phyloP scores from a whole-genome alignment of 1,140 invertebrate species.

The Diuraphis noxia region DNA sequence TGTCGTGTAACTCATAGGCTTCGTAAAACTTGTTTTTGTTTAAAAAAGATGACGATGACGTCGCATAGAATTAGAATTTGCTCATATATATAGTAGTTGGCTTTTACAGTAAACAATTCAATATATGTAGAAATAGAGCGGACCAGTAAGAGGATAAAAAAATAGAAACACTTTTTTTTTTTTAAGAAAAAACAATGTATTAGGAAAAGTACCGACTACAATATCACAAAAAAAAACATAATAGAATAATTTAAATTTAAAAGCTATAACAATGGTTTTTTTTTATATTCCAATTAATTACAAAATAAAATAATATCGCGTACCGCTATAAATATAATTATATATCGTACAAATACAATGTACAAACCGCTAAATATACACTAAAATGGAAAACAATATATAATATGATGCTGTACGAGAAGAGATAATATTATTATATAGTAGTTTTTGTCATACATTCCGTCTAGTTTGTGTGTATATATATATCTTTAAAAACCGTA shows the following conservation, averaged over 20 bases:
- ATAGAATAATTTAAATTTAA: slow-evolving; percentile 54
- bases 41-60: neutral
- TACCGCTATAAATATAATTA: slow-evolving; percentile 46
- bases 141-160: neutral
- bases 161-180: neutral
- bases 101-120: neutral
- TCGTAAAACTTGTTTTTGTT: neutral
- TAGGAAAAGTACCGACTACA: slow-evolving; percentile 54
- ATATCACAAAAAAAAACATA: slow-evolving; percentile 54
- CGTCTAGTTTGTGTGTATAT: neutral
- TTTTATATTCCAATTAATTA: slow-evolving; percentile 52
- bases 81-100: neutral
- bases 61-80: neutral
- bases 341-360: slow-evolving; percentile 50
- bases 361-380: slow-evolving; percentile 52
- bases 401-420: slow-evolving; percentile 27
- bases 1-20: neutral
- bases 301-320: slow-evolving; percentile 54
- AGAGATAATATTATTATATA: slow-evolving; percentile 1
- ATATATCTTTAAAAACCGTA: slow-evolving; percentile 11
- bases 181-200: slow-evolving; percentile 54
- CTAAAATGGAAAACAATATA: slow-evolving; percentile 40
- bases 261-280: slow-evolving; percentile 54
- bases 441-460: slow-evolving; percentile 1
- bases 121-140: neutral